These are phyloP conservation scores for Anagrus nilaparvatae DNA, from an alignment of 1,140 invertebrate genomes.

Conservation along the genomic window DNA sequence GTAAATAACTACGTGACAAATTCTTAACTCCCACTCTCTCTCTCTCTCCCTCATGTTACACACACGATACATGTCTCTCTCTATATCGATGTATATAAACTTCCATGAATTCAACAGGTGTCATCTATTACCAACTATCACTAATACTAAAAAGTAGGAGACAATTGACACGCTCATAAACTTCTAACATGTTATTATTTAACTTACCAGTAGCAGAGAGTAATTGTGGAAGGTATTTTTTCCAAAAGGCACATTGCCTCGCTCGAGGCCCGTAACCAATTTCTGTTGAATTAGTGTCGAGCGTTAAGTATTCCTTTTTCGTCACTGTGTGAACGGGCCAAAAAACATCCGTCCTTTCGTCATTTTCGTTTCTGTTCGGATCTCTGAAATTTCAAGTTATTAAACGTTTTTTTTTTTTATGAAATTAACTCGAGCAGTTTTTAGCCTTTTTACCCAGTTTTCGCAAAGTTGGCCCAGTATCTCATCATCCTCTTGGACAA, in stretches of 20 bases:
- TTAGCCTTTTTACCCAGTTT: slow-evolving; percentile 64
- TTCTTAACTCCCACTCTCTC: too few species aligned
- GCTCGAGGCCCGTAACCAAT: slow-evolving; percentile 75
- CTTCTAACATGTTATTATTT: too few species aligned
- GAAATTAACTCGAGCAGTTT: not conserved
- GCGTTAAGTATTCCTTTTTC: slow-evolving; percentile 74
- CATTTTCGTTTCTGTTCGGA: slow-evolving; percentile 54
- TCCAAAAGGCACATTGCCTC: slow-evolving; percentile 94
- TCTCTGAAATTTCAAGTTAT: slow-evolving; percentile 38
- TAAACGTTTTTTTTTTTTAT: not conserved
- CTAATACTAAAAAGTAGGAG: too few species aligned
- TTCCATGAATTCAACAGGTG: too few species aligned
- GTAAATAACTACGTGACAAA: too few species aligned
- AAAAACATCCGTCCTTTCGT: slow-evolving; percentile 54
- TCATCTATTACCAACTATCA: too few species aligned
- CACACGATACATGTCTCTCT: too few species aligned
- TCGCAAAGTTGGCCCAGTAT: slow-evolving; percentile 94
- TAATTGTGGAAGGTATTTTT: slow-evolving; percentile 84
- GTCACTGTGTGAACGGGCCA: slow-evolving; percentile 81
- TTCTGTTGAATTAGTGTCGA: slow-evolving; percentile 68
- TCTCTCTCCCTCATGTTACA: too few species aligned
- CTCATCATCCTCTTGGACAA: slow-evolving; percentile 82
- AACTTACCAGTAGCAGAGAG: slow-evolving; percentile 62
- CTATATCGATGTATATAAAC: too few species aligned
- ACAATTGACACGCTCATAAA: too few species aligned